Percentiles rank a stretch among this genome's conserved stretches.
phyloP scores from a whole-genome alignment of 1,140 invertebrate species.

The Drosophila sproati region DNA sequence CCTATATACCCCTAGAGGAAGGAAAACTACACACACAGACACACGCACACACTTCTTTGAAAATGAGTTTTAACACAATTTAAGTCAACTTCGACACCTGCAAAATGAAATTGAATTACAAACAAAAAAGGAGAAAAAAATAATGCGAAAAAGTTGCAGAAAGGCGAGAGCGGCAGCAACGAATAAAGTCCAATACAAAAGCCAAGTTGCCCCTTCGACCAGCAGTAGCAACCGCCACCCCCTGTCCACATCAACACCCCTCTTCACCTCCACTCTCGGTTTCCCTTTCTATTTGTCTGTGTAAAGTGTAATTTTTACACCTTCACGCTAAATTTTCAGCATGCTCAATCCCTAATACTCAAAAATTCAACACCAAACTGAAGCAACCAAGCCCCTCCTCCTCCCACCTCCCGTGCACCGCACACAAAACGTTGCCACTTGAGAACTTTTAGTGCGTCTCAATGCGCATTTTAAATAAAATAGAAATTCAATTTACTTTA shows the following conservation, averaged over 20 bases:
- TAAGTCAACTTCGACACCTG: conserved; percentile 19
- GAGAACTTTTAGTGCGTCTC: conserved; percentile 81
- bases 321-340: conserved; percentile 62
- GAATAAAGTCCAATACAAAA: conserved; percentile 21
- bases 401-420: background rate
- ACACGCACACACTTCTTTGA: background rate
- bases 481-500: conserved; percentile 83
- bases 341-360: background rate
- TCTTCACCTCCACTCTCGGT: no score
- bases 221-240: background rate
- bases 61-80: conserved; percentile 11
- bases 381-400: background rate
- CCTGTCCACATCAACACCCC: background rate
- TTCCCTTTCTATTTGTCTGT: conserved; percentile 30
- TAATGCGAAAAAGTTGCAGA: conserved; percentile 17
- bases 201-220: background rate
- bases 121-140: conserved; percentile 1
- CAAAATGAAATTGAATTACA: conserved; percentile 25
- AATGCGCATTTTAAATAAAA: conserved; percentile 83
- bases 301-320: conserved; percentile 78
- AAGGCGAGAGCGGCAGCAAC: conserved; percentile 7
- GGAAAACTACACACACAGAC: background rate
- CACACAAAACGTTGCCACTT: conserved; percentile 63
- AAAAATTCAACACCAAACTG: background rate
- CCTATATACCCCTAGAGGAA: no score